Percentiles rank a stretch among this genome's conserved stretches.
phyloP scores from a whole-genome alignment of 2,888 invertebrate genomes.

The Leptinotarsa tumamoca region DNA sequence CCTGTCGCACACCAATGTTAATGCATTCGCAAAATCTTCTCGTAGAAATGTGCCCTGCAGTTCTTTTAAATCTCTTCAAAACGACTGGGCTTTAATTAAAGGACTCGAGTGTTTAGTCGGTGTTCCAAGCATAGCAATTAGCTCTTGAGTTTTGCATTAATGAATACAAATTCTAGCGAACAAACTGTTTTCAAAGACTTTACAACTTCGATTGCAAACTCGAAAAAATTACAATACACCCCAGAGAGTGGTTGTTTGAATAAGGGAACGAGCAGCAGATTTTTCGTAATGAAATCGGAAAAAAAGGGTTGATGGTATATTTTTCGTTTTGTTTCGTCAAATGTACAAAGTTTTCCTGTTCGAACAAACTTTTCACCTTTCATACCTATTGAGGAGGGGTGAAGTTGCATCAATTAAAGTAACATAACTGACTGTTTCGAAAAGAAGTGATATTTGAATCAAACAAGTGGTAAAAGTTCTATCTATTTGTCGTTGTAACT shows the following conservation, averaged over 20 bases:
- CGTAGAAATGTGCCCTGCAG: constrained; percentile 42
- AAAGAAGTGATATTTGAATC: too few species aligned
- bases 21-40: constrained; percentile 31
- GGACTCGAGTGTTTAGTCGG: constrained; percentile 44
- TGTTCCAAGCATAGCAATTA: constrained; percentile 48
- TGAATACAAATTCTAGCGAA: constrained; percentile 49
- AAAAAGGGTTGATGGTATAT: neutral
- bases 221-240: constrained; percentile 41
- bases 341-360: neutral
- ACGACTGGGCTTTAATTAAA: constrained; percentile 47
- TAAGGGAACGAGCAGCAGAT: neutral
- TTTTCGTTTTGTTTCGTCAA: neutral
- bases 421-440: too few species aligned
- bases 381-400: neutral
- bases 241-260: neutral
- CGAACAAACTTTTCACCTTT: neutral
- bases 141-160: constrained; percentile 50
- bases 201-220: constrained; percentile 43
- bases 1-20: constrained; percentile 28
- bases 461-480: too few species aligned
- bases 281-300: neutral
- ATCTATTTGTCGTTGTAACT: too few species aligned
- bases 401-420: too few species aligned
- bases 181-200: constrained; percentile 45
- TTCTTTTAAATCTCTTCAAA: constrained; percentile 48